These are phyloP conservation scores for Drosophila putrida DNA, from an alignment of 2,888 invertebrate genomes.

Conservation along the genomic window DNA sequence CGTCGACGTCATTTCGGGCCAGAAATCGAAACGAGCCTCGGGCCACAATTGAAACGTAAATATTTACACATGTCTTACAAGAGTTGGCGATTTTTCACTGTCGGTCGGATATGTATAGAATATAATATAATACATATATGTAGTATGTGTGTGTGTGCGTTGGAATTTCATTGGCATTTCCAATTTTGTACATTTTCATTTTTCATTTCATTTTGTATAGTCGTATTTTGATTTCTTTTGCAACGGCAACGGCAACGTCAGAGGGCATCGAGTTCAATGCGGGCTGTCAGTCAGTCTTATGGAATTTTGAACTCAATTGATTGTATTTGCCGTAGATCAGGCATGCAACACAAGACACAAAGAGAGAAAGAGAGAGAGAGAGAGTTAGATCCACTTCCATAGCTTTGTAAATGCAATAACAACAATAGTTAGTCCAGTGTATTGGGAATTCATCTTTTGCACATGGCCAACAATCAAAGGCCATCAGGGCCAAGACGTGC, in stretches of 20 bases:
- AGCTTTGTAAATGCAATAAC: conserved; percentile 2
- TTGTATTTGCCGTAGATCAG: conserved; percentile 46
- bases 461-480: conserved; percentile 32
- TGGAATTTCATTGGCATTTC: conserved; percentile 79
- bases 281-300: conserved; percentile 25
- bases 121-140: neutral
- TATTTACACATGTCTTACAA: conserved; percentile 79
- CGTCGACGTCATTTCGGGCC: conserved; percentile 70
- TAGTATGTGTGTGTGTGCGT: conserved; percentile 22
- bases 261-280: conserved; percentile 43
- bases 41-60: conserved; percentile 63
- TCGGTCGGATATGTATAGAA: conserved; percentile 49
- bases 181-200: conserved; percentile 63
- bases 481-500: conserved; percentile 43
- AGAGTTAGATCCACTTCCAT: neutral
- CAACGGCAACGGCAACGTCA: conserved; percentile 7
- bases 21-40: conserved; percentile 6
- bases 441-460: conserved; percentile 19
- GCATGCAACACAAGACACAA: neutral
- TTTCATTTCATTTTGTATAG: conserved; percentile 32
- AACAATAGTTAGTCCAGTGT: conserved; percentile 1
- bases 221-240: conserved; percentile 34
- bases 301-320: conserved; percentile 45
- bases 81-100: conserved; percentile 71
- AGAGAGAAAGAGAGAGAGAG: neutral